These are phyloP conservation scores for Chromobotia macracanthus DNA, from an alignment of 2,797 vertebrate species.

Conservation along the genomic window DNA sequence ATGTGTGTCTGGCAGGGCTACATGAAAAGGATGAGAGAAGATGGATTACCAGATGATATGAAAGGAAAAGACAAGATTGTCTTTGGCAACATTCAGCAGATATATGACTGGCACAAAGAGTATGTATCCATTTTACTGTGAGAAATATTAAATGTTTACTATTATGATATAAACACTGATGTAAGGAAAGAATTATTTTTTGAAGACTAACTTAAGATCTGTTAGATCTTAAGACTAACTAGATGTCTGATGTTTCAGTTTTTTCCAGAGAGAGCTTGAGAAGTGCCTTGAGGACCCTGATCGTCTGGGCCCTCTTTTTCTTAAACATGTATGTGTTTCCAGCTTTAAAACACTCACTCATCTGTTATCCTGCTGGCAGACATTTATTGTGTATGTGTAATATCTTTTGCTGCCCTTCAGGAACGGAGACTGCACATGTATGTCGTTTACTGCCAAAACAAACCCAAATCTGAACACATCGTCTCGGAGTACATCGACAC, in stretches of 20 bases:
- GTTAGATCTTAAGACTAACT: background rate
- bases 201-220: too few relatives aligned
- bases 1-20: slow-evolving; percentile 82
- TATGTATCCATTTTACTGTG: slow-evolving; percentile 63
- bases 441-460: slow-evolving; percentile 98
- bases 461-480: slow-evolving; percentile 98
- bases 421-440: slow-evolving; percentile 98
- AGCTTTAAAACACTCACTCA: background rate
- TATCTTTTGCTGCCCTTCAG: slow-evolving; percentile 68
- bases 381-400: background rate
- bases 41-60: slow-evolving; percentile 96
- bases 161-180: background rate
- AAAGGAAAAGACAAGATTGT: slow-evolving; percentile 99
- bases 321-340: slow-evolving; percentile 87
- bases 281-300: slow-evolving; percentile 98
- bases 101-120: slow-evolving; percentile 99
- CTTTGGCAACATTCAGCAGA: slow-evolving; percentile 98
- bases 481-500: slow-evolving; percentile 98
- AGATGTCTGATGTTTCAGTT: slow-evolving; percentile 74
- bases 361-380: background rate
- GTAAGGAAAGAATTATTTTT: background rate
- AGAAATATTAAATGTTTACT: background rate
- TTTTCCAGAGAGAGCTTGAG: slow-evolving; percentile 95
- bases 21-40: slow-evolving; percentile 96
- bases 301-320: slow-evolving; percentile 90